Evolutionary conservation across 2,113 vertebrate species (phyloP).

Genomic region (Pterocles burchelli): DNA sequence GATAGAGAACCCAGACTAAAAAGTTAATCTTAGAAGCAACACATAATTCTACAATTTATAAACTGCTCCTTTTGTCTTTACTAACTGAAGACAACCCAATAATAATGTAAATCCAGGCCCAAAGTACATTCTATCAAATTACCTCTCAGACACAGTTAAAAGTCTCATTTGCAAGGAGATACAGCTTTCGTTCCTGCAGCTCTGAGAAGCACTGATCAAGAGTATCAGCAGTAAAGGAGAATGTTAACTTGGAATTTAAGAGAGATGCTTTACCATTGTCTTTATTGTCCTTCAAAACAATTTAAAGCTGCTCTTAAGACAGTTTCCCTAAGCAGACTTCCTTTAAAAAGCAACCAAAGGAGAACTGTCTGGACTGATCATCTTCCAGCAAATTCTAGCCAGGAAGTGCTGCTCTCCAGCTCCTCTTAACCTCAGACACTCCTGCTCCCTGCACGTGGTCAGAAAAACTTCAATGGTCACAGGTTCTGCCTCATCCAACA

Average conservation of each 20-base stretch:
- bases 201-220: background rate
- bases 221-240: background rate
- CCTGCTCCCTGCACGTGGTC: too few relatives aligned
- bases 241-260: background rate
- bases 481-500: background rate
- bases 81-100: background rate
- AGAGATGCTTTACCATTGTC: background rate
- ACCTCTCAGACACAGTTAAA: background rate
- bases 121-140: background rate
- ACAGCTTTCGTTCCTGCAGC: background rate
- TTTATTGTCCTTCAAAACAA: background rate
- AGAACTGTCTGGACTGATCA: background rate
- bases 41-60: background rate
- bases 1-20: background rate
- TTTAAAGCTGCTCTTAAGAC: background rate
- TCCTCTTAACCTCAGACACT: background rate
- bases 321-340: background rate
- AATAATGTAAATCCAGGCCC: background rate
- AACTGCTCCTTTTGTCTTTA: background rate
- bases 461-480: background rate
- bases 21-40: background rate
- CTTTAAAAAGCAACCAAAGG: too few relatives aligned
- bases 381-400: background rate
- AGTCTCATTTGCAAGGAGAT: background rate
- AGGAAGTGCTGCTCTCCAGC: rapidly evolving